These are phyloP conservation scores for Bruchidius siliquastri DNA, from an alignment of 2,888 invertebrate genomes.

Conservation along the genomic window DNA sequence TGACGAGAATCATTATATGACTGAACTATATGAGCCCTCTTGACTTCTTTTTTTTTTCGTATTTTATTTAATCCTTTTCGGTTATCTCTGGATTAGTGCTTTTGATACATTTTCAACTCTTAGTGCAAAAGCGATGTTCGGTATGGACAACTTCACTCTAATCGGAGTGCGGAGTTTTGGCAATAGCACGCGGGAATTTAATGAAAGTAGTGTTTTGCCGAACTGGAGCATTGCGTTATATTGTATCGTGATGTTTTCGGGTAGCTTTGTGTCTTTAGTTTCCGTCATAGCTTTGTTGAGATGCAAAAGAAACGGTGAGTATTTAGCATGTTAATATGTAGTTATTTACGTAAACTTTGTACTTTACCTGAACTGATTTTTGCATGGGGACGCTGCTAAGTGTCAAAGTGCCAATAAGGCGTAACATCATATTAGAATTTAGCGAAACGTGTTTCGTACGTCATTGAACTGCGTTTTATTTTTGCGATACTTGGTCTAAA, in stretches of 20 bases:
- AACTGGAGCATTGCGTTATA: slow-evolving; percentile 31
- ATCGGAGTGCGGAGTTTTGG: background rate
- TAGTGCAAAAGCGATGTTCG: background rate
- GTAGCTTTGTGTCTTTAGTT: slow-evolving; percentile 29
- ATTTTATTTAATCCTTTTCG: background rate
- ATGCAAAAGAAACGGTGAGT: slow-evolving; percentile 51
- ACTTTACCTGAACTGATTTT: no score
- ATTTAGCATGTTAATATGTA: slow-evolving; percentile 1
- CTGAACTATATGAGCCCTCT: background rate
- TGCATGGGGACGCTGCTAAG: no score
- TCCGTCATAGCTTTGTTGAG: slow-evolving; percentile 44
- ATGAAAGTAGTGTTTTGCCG: slow-evolving; percentile 9
- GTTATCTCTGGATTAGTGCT: background rate
- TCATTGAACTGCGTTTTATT: no score
- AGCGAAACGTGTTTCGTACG: no score
- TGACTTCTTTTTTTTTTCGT: background rate
- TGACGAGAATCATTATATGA: background rate
- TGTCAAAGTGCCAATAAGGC: no score
- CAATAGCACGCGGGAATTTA: background rate
- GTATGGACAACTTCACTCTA: background rate
- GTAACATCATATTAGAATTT: no score
- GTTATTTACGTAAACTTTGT: no score
- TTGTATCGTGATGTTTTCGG: slow-evolving; percentile 29
- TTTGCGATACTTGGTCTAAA: no score
- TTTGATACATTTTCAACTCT: background rate